phyloP scores from a whole-genome alignment of 1,140 invertebrate species.

The Orius insidiosus region DNA sequence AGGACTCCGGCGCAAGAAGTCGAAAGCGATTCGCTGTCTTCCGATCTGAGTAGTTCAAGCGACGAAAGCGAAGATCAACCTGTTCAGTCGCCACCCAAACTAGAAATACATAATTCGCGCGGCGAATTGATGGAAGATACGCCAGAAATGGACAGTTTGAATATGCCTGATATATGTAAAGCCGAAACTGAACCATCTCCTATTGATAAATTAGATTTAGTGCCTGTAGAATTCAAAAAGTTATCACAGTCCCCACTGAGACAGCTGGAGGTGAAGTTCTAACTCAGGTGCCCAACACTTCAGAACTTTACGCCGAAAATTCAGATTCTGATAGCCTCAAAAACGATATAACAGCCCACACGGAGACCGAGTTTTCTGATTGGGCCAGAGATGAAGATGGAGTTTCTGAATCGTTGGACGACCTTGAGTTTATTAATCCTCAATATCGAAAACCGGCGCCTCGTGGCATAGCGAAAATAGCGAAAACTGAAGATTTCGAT shows the following conservation, averaged over 20 bases:
- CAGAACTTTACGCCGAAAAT: conserved; percentile 27
- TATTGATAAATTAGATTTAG: conserved; percentile 16
- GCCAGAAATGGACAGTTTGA: conserved; percentile 20
- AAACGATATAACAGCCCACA: conserved; percentile 42
- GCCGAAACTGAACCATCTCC: conserved; percentile 5
- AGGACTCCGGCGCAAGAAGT: conserved; percentile 36
- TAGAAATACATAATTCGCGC: conserved; percentile 46
- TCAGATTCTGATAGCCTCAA: conserved; percentile 26
- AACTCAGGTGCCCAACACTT: conserved; percentile 21
- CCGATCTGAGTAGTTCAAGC: conserved; percentile 24
- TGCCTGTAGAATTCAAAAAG: conserved; percentile 17
- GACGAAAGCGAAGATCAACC: conserved; percentile 20
- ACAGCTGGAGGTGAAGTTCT: conserved; percentile 15
- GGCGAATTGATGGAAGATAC: conserved; percentile 43
- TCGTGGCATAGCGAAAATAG: conserved; percentile 23
- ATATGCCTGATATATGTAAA: conserved; percentile 20
- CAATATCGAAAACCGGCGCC: conserved; percentile 29
- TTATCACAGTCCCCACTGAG: conserved; percentile 18
- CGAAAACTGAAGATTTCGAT: conserved; percentile 26
- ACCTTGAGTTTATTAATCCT: conserved; percentile 41
- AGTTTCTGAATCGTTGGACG: conserved; percentile 52
- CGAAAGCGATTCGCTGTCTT: conserved; percentile 43
- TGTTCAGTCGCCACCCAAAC: conserved; percentile 28
- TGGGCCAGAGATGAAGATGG: conserved; percentile 58
- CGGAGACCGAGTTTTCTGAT: conserved; percentile 69